Evolutionary conservation across 1,140 invertebrate genomes (phyloP), one percentile per base, ranked within the genome.

Genomic region (Lysiphlebus fabarum): DNA sequence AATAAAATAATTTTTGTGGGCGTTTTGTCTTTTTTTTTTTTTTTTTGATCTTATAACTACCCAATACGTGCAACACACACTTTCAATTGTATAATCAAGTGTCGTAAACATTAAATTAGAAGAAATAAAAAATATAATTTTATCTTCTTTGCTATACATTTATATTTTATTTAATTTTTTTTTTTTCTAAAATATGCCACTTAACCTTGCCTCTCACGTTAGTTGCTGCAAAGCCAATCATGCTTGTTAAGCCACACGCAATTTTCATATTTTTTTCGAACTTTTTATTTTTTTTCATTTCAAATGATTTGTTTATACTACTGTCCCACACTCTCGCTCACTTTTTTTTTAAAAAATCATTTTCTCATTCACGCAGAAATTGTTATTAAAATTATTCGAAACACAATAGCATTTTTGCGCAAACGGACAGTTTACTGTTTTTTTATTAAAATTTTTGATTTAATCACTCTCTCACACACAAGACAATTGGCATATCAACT

Each of bases 171-270:
- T n/a, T n/a, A n/a, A n/a, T 26, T 26, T 26, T 26, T 17, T 17
- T 26, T 26, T 26, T 26, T 26, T 11, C 7, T 40, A 40, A n/a
- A 40, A 61, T 62, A 58, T 53, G 55, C 59, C 66, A 61, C 58
- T 62, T 38, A 37, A 54, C 59, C 65, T 62, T 51, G 56, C 53
- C 62, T 56, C 60, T 67, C 53, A 66, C 67, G 74, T 79, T 79
- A 78, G 74, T 79, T 72, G 77, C 77, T 79, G 77, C 77, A 77
- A 79, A 78, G 77, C 76, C 69, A 65, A 67, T 58, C 77, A 79
- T 79, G 77, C 77, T 79, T 69, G 70, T 79, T 76, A 79, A 76
- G 73, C 72, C 51, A 76, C 70, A 75, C 66, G 71, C 68, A 67
- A 66, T 63, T 53, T 63, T 62, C 67, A 43, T 64, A 53, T 53